These are phyloP conservation scores for Nanger granti DNA, from an alignment of 2,113 vertebrate species.

Conservation along the genomic window DNA sequence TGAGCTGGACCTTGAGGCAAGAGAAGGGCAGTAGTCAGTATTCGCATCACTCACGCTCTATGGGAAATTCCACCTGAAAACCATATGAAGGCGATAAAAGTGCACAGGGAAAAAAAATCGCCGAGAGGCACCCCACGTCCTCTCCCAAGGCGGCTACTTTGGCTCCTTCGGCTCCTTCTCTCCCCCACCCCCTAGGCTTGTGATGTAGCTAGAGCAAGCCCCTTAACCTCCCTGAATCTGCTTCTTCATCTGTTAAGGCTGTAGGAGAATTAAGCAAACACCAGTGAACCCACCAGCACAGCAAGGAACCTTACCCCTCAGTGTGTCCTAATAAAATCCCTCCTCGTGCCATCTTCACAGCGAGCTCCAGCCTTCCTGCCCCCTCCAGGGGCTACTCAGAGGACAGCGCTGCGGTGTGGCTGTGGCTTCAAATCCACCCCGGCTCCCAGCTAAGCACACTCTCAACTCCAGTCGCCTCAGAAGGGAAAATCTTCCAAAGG, in stretches of 20 bases:
- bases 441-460: not conserved
- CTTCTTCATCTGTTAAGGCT: too few relatives aligned
- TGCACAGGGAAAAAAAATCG: rapidly evolving
- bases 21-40: not conserved
- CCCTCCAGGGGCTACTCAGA: not conserved
- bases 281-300: not conserved
- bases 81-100: not conserved
- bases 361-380: not conserved
- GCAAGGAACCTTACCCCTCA: not conserved
- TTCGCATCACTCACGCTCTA: not conserved
- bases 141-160: not conserved
- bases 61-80: not conserved
- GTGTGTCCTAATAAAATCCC: not conserved
- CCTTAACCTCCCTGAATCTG: too few relatives aligned
- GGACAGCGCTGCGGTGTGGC: not conserved
- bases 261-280: not conserved
- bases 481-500: not conserved
- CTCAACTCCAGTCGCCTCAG: not conserved
- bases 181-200: not conserved
- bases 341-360: not conserved
- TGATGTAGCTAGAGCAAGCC: not conserved
- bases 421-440: not conserved
- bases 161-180: not conserved
- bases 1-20: not conserved
- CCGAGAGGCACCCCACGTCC: not conserved